These are phyloP conservation scores for Aphelocoma coerulescens DNA, from an alignment of 2,113 vertebrate genomes.

Conservation along the genomic window DNA sequence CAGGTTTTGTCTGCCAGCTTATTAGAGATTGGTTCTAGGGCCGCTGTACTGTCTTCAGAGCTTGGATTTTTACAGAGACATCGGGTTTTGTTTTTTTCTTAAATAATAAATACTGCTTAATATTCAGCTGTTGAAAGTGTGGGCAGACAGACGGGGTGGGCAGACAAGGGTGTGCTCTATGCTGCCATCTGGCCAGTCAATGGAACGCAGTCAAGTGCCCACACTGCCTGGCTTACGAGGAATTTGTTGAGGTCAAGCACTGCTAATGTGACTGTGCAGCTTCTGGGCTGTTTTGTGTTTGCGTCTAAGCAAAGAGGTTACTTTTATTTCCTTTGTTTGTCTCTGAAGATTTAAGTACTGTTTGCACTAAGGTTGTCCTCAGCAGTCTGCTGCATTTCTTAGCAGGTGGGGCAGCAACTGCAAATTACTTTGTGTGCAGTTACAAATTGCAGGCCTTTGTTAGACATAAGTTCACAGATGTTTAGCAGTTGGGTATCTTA, in stretches of 20 bases:
- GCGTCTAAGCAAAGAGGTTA: background rate
- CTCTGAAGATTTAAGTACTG: background rate
- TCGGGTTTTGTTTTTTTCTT: background rate
- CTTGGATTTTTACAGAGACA: background rate
- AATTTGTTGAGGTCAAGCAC: background rate
- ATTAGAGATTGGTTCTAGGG: background rate
- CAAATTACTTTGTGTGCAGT: background rate
- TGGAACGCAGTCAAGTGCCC: background rate
- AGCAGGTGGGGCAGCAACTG: background rate
- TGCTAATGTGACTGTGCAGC: background rate
- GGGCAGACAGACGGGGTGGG: background rate
- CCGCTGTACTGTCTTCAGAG: background rate
- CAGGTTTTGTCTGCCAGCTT: background rate
- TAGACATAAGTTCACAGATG: background rate
- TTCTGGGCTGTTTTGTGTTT: background rate
- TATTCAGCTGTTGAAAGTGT: background rate
- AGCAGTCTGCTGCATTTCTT: background rate
- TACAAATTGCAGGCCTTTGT: background rate
- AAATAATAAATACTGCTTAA: background rate
- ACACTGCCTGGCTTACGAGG: background rate
- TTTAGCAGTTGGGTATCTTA: background rate
- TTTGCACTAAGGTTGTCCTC: background rate
- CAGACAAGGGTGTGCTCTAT: background rate
- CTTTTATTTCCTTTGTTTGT: background rate
- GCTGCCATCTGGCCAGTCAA: background rate